Conservation (phyloP, 1,140 invertebrate species). For the Conus ventricosus region DNA sequence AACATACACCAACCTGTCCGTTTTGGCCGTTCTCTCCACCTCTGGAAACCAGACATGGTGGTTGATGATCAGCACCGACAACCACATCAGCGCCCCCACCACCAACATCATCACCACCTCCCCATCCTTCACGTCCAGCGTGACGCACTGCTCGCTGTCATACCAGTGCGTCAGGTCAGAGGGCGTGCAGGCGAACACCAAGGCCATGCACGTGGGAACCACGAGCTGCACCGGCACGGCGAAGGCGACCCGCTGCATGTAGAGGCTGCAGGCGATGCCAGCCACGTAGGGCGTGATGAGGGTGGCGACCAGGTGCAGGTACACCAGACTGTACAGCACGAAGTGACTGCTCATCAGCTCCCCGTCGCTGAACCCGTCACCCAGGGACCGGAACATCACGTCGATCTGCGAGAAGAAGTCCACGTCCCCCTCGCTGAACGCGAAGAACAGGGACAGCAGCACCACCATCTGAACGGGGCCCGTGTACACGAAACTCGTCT, state of each 20-base stretch:
- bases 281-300: slow-evolving; percentile 45
- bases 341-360: slow-evolving; percentile 12
- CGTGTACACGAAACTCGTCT: slow-evolving; percentile 37
- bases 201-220: slow-evolving; percentile 38
- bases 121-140: neutral
- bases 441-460: slow-evolving; percentile 12
- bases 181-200: slow-evolving; percentile 30
- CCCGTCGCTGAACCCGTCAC: neutral
- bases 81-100: slow-evolving; percentile 83
- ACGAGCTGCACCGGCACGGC: slow-evolving; percentile 50
- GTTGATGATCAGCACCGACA: slow-evolving; percentile 81
- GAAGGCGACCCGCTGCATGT: slow-evolving; percentile 53
- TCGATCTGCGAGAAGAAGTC: slow-evolving; percentile 1
- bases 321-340: slow-evolving; percentile 32
- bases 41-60: slow-evolving; percentile 51
- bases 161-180: neutral
- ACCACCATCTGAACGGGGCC: slow-evolving; percentile 36
- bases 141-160: neutral
- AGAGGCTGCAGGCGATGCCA: slow-evolving; percentile 55
- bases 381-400: slow-evolving; percentile 15
- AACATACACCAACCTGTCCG: slow-evolving; percentile 40
- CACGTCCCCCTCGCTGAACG: neutral
- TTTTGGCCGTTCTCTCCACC: slow-evolving; percentile 51
- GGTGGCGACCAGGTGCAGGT: slow-evolving; percentile 35
- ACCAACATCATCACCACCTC: slow-evolving; percentile 28